Base-by-base conservation (phyloP, 1,140 invertebrate genomes). In the Papilio helenus region DNA sequence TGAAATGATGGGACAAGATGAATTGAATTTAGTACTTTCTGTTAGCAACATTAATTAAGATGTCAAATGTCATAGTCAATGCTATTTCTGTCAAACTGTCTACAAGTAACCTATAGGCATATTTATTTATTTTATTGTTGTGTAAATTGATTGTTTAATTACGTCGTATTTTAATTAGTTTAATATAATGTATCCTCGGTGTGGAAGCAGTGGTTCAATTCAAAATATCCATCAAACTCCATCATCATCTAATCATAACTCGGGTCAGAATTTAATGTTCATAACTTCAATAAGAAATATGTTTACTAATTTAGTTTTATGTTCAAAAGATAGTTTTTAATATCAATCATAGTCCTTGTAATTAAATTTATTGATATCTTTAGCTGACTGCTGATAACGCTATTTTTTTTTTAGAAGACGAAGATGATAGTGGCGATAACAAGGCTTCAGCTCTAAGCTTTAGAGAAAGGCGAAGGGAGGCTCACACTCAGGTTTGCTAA, bases 381-480 rank as follows among this genome's bases (percentile, higher is more conserved):
- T 72, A 73, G 16, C 18, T 51, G 16, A 34, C 49, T 44, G 61
- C 20, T 12, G 16, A 71, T 74, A 51, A 42, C 34, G 79, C 23
- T 77, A 29, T 82, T 73, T 76, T 68, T 74, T 83, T 95, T 91
- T 68, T 86, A 97, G 98, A 98, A 94, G 98, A 99, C 95, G 98
- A 99, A 92, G 98, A 99, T 90, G 97, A 97, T 87, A 97, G 97
- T 89, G 92, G 94, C 42, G 95, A 95, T 82, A 96, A 97, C 85
- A 97, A 97, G 91, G 95, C 95, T 84, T 97, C 97, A 44, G 96
- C 97, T 10, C 93, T 98, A 80, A 98, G 97, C 90, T 99, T 99
- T 88, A 99, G 99, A 94, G 99, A 99, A 87, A 95, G 98, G 39
- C 95, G 99, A 49, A 95, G 99, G 81, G 98, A 99, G 93, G 99